Evolutionary conservation across 2,113 vertebrate species (phyloP).

Genomic region (Rhynchomys soricoides): DNA sequence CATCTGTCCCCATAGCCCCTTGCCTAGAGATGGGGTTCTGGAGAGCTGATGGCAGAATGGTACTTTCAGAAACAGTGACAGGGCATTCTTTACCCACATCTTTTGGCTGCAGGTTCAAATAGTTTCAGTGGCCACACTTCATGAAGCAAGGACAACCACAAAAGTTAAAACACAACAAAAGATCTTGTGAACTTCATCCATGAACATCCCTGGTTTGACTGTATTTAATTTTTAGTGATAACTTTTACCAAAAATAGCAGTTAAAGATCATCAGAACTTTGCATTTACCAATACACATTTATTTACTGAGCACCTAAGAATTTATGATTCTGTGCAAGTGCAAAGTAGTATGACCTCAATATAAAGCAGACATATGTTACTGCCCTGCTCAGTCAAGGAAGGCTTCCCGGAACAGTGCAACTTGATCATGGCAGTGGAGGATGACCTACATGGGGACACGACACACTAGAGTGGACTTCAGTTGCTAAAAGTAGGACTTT

Average conservation of each 20-base stretch:
- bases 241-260: not conserved
- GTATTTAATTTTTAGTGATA: not conserved
- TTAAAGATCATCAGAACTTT: not conserved
- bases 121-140: not conserved
- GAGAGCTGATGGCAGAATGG: not conserved
- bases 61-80: not conserved
- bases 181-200: not conserved
- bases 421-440: not conserved
- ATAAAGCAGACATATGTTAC: not conserved
- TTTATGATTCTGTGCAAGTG: not conserved
- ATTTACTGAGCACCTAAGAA: not conserved
- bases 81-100: not conserved
- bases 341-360: not conserved
- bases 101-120: not conserved
- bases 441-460: not conserved
- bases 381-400: not conserved
- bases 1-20: no score
- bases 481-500: not conserved
- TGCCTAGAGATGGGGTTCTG: not conserved
- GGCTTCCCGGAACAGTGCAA: not conserved
- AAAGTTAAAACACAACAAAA: not conserved
- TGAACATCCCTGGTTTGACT: not conserved
- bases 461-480: not conserved
- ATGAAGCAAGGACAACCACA: not conserved
- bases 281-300: not conserved